Evolutionary conservation across 2,797 vertebrate species (phyloP).

Genomic region (Scyliorhinus canicula): DNA sequence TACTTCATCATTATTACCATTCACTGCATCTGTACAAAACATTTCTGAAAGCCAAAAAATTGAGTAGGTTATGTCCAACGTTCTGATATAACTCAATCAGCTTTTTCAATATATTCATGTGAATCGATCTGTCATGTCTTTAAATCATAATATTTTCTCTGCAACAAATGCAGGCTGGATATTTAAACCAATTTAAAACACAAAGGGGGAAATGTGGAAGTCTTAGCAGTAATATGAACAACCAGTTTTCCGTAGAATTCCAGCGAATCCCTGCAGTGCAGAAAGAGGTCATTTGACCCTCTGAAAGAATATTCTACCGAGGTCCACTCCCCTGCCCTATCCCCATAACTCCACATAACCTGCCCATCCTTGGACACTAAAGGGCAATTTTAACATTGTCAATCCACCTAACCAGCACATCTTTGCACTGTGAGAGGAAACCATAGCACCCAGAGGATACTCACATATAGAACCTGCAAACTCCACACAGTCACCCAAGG

Average conservation of each 20-base stretch:
- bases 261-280: too few relatives aligned
- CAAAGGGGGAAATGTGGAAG: background rate
- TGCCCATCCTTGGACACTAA: too few relatives aligned
- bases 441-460: too few relatives aligned
- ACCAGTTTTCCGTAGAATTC: conserved; percentile 49
- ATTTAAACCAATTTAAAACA: background rate
- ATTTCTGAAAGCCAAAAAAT: background rate
- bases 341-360: too few relatives aligned
- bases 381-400: too few relatives aligned
- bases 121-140: conserved; percentile 2
- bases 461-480: too few relatives aligned
- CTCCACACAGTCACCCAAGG: too few relatives aligned
- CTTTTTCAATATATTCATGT: background rate
- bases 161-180: background rate
- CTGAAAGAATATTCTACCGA: too few relatives aligned
- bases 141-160: background rate
- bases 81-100: background rate
- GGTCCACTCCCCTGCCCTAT: too few relatives aligned
- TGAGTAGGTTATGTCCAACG: background rate
- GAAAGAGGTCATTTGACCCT: too few relatives aligned
- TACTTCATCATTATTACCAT: background rate
- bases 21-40: background rate
- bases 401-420: too few relatives aligned
- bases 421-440: too few relatives aligned
- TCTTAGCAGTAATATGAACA: background rate